These are phyloP conservation scores for Macrochelys suwanniensis DNA, from an alignment of 2,797 vertebrate species.

Conservation along the genomic window DNA sequence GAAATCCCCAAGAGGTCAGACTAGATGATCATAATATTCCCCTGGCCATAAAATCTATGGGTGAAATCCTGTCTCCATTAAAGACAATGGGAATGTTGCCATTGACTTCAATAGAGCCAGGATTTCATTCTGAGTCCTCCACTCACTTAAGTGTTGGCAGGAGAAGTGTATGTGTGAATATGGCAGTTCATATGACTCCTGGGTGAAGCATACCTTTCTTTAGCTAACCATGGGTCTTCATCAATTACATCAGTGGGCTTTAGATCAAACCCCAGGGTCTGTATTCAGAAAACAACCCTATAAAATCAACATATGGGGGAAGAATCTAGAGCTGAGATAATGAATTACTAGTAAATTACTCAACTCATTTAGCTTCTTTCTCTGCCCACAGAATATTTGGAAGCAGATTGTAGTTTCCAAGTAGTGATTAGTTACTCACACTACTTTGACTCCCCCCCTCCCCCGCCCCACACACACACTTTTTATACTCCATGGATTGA, in stretches of 20 bases:
- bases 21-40: neutral
- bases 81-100: neutral
- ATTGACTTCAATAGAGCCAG: neutral
- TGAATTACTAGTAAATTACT: neutral
- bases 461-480: too few relatives aligned
- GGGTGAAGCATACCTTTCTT: neutral
- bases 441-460: neutral
- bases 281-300: conserved; percentile 13
- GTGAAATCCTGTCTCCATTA: neutral
- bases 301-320: neutral
- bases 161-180: neutral
- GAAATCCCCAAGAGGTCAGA: neutral
- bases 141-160: neutral
- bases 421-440: neutral
- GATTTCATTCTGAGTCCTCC: neutral
- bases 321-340: neutral
- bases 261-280: neutral
- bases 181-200: neutral
- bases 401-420: neutral
- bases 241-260: neutral
- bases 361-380: neutral
- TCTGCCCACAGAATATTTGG: neutral
- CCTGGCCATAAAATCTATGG: neutral
- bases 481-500: neutral
- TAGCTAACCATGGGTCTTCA: neutral